Evolutionary conservation across 2,888 invertebrate species (phyloP).

Genomic region (Candidula unifasciata): DNA sequence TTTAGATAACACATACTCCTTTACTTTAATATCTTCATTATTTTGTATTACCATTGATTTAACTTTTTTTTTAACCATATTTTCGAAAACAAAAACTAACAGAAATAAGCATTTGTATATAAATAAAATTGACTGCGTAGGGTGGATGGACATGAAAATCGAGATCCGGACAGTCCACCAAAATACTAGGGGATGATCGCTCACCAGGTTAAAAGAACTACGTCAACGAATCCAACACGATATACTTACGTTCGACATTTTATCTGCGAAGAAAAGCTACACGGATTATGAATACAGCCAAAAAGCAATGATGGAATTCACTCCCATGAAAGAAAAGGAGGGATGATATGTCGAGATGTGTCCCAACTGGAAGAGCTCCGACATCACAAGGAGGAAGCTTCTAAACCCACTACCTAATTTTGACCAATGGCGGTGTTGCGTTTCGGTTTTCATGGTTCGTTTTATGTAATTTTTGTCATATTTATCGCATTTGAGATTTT

Average conservation of each 20-base stretch:
- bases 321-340: not conserved
- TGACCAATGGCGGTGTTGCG: conserved; percentile 20
- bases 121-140: too few species aligned
- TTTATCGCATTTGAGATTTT: not conserved
- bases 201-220: too few species aligned
- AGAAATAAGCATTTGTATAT: too few species aligned
- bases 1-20: too few species aligned
- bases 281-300: not conserved
- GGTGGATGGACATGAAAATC: too few species aligned
- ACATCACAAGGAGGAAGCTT: conserved; percentile 47
- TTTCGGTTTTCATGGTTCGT: conserved; percentile 26
- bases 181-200: too few species aligned
- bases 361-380: conserved; percentile 16
- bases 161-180: too few species aligned
- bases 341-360: not conserved
- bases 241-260: conserved; percentile 41
- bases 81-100: too few species aligned
- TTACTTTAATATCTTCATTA: too few species aligned
- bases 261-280: not conserved
- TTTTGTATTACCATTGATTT: too few species aligned
- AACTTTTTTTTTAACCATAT: too few species aligned
- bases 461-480: not conserved
- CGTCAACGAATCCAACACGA: not conserved
- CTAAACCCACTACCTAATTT: conserved; percentile 21
- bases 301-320: not conserved